These are phyloP conservation scores for Psylliodes chrysocephalus DNA, from an alignment of 2,888 invertebrate genomes.

Conservation along the genomic window DNA sequence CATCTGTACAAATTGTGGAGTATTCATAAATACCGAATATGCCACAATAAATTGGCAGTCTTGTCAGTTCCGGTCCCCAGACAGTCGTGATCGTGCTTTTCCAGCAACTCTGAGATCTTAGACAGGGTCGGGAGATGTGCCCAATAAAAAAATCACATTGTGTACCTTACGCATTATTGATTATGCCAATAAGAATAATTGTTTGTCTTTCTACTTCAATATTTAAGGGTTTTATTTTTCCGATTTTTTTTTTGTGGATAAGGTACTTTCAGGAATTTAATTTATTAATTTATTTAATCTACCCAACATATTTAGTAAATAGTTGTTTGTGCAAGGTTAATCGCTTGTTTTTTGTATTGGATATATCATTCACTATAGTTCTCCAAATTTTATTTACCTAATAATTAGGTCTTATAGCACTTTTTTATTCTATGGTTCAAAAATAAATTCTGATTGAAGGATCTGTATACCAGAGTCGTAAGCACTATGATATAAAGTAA, in stretches of 20 bases:
- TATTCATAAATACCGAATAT: conserved; percentile 63
- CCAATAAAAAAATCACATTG: conserved; percentile 27
- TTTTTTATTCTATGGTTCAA: no score
- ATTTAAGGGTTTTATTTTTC: not conserved
- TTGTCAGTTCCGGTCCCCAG: conserved; percentile 60
- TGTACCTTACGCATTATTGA: conserved; percentile 25
- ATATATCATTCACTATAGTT: no score
- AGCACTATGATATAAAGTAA: no score
- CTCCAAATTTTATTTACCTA: no score
- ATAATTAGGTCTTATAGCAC: no score
- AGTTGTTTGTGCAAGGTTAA: no score
- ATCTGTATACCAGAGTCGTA: no score
- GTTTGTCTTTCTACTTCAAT: not conserved
- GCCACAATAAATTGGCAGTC: conserved; percentile 62
- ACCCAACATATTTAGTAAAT: no score
- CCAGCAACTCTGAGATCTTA: conserved; percentile 48
- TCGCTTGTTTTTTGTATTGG: no score
- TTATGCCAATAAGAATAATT: not conserved
- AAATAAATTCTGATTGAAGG: no score
- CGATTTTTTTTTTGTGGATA: not conserved
- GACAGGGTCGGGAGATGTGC: conserved; percentile 27
- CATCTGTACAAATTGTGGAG: conserved; percentile 61
- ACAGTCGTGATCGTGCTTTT: conserved; percentile 61
- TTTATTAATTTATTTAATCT: no score
- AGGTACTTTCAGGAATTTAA: not conserved